Evolutionary conservation across 2,113 vertebrate species (phyloP), one percentile per base, ranked within the genome.

Genomic region (Oryzias celebensis): DNA sequence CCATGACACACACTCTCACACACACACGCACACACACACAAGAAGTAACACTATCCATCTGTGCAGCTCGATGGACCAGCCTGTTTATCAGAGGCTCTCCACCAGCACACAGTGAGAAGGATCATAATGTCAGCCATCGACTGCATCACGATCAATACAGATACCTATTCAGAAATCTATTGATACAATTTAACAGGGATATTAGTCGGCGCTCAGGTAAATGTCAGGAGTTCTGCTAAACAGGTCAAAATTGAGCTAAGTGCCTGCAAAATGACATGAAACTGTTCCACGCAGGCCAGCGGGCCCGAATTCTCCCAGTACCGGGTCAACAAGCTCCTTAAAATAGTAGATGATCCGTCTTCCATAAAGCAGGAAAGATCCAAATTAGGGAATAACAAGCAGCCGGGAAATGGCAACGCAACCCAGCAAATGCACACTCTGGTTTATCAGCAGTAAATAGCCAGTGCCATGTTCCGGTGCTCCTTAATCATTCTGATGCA

Each of bases 401-500:
- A 18, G 46, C 43, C n/a, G 28, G 62, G 74, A 54, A 77, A 55
- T 6, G 71, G 77, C 58, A 15, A 44, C 23, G 70, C 73, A 66
- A 72, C 74, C 45, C 81, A 75, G 67, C 71, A 70, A 62, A 62
- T 71, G 78, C 82, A 69, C 62, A 42, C 72, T 70, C 52, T 23
- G 74, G 76, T 87, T 87, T 84, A 85, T 81, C 78, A 73, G 80
- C 80, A 77, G 81, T 71, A 83, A 88, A 75, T 82, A 84, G 82
- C 81, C 82, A 62, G 68, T 52, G 65, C 77, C 77, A 68, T 76
- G 83, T 84, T 83, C 66, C 73, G 58, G 16, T 58, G 79, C 81
- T 82, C 82, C 82, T 87, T 86, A 87, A 90, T 88, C 86, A 87
- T 84, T 86, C 76, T 73, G 75, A 83, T 84, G 79, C 83, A 68